These are phyloP conservation scores for Eciton burchellii DNA, from an alignment of 1,140 invertebrate species.

Conservation along the genomic window DNA sequence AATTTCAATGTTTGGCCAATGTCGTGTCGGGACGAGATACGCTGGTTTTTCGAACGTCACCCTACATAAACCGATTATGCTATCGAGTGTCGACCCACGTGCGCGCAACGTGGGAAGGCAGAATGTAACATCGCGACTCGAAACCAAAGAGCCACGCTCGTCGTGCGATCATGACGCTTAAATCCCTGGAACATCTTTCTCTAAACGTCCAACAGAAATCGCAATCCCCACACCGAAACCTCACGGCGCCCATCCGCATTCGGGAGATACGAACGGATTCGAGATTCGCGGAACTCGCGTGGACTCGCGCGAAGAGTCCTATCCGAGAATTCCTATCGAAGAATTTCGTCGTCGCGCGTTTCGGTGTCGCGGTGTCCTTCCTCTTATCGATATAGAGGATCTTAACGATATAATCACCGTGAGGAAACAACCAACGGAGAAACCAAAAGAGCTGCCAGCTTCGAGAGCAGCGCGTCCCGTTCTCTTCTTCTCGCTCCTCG, in stretches of 20 bases:
- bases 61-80: constrained; percentile 72
- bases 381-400: no score
- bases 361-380: no score
- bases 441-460: not conserved
- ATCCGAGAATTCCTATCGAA: no score
- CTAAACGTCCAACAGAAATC: constrained; percentile 17
- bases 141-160: constrained; percentile 50
- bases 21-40: constrained; percentile 63
- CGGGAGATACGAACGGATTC: not conserved
- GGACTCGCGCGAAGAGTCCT: not conserved
- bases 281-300: not conserved
- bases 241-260: not conserved
- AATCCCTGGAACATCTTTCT: constrained; percentile 1
- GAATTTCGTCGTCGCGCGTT: not conserved
- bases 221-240: not conserved
- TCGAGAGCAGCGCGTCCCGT: not conserved
- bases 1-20: constrained; percentile 68
- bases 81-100: constrained; percentile 66
- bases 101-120: constrained; percentile 48
- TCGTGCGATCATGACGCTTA: constrained; percentile 27
- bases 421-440: not conserved
- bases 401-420: not conserved
- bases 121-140: constrained; percentile 31
- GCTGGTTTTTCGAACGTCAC: constrained; percentile 62
- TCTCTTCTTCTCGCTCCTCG: not conserved